phyloP scores from a whole-genome alignment of 92 coral and sea anemone genomes.

The Bergia puertoricense region DNA sequence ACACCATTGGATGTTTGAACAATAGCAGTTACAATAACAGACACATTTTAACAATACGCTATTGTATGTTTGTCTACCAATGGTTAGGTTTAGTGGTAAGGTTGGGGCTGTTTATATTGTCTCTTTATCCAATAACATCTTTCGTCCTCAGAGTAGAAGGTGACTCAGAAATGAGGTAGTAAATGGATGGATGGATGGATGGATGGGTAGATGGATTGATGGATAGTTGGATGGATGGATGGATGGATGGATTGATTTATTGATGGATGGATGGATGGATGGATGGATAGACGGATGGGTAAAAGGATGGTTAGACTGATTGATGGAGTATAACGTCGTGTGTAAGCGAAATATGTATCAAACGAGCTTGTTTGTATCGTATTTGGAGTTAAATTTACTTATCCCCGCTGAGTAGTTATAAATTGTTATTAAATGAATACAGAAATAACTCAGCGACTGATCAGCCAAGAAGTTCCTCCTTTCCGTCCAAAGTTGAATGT shows the following conservation, averaged over 20 bases:
- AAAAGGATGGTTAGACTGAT: too few relatives aligned
- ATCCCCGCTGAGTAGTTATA: neutral
- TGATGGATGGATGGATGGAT: too few relatives aligned
- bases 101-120: too few relatives aligned
- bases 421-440: neutral
- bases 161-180: too few relatives aligned
- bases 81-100: too few relatives aligned
- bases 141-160: too few relatives aligned
- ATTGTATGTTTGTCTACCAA: too few relatives aligned
- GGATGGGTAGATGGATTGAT: neutral
- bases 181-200: too few relatives aligned
- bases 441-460: constrained; percentile 83
- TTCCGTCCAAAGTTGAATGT: constrained; percentile 84
- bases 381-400: neutral
- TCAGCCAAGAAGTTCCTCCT: constrained; percentile 66
- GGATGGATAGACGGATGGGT: neutral
- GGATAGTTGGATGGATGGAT: neutral
- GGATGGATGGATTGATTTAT: neutral
- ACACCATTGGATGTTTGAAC: too few relatives aligned
- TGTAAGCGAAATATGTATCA: neutral
- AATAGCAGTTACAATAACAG: too few relatives aligned
- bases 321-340: neutral
- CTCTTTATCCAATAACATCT: too few relatives aligned
- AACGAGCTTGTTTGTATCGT: neutral
- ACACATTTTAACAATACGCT: too few relatives aligned